Conservation (phyloP, 2,797 vertebrate genomes). For the Acridotheres tristis region DNA sequence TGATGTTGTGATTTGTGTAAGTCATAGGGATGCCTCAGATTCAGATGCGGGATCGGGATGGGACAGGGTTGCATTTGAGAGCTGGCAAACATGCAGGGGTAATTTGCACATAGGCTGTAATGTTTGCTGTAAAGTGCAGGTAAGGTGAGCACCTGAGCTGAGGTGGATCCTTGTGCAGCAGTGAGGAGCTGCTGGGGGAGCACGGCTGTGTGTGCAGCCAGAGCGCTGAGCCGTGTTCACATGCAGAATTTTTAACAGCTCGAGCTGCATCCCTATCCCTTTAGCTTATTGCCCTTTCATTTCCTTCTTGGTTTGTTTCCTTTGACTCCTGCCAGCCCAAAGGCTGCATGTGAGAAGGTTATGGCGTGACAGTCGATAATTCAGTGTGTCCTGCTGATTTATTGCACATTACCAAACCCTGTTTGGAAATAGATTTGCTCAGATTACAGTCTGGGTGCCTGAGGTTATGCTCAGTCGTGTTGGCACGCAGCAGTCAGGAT, state of each 20-base stretch:
- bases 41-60: neutral
- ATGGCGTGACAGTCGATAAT: neutral
- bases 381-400: neutral
- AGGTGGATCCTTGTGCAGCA: neutral
- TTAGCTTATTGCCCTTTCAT: neutral
- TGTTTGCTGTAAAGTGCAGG: neutral
- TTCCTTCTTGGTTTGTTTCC: neutral
- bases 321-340: neutral
- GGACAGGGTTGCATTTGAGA: neutral
- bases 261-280: neutral
- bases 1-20: neutral
- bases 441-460: neutral
- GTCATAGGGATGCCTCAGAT: neutral
- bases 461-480: neutral
- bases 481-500: neutral
- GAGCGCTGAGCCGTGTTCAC: neutral
- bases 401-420: neutral
- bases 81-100: rapidly evolving
- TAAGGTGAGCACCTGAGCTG: neutral
- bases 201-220: neutral
- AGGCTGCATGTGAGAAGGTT: neutral
- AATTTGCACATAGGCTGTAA: rapidly evolving
- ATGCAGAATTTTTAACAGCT: neutral
- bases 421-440: neutral
- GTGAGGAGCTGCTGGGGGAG: neutral